Evolutionary conservation across 2,888 invertebrate genomes (phyloP).

Genomic region (Himalopsyche anomala): DNA sequence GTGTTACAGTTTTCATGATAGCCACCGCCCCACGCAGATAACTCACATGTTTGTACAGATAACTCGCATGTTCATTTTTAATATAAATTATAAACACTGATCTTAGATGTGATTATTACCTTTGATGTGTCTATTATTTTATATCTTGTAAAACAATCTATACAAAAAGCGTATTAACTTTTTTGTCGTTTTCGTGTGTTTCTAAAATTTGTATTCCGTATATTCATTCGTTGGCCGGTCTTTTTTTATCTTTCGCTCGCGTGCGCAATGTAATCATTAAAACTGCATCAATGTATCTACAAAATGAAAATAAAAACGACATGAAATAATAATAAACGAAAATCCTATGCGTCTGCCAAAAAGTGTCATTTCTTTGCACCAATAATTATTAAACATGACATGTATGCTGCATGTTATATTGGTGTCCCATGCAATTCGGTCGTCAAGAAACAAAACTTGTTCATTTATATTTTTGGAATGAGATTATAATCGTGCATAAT

Average conservation of each 20-base stretch:
- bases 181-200: not conserved
- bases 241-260: slow-evolving; percentile 12
- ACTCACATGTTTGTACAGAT: no score
- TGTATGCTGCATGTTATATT: not conserved
- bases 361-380: slow-evolving; percentile 26
- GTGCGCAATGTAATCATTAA: slow-evolving; percentile 10
- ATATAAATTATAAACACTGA: no score
- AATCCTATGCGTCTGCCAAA: not conserved
- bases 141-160: no score
- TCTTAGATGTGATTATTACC: no score
- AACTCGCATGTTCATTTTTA: no score
- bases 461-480: no score
- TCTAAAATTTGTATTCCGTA: not conserved
- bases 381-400: slow-evolving; percentile 20
- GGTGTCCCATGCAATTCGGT: not conserved
- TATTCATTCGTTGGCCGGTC: not conserved
- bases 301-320: not conserved
- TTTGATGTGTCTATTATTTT: no score
- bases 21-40: no score
- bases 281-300: slow-evolving; percentile 30
- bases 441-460: no score
- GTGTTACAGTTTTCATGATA: no score
- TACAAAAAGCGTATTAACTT: no score
- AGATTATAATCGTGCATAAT: no score
- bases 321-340: not conserved